Evolutionary conservation across 2,888 invertebrate genomes (phyloP).

Genomic region (Halictus quadricinctus): DNA sequence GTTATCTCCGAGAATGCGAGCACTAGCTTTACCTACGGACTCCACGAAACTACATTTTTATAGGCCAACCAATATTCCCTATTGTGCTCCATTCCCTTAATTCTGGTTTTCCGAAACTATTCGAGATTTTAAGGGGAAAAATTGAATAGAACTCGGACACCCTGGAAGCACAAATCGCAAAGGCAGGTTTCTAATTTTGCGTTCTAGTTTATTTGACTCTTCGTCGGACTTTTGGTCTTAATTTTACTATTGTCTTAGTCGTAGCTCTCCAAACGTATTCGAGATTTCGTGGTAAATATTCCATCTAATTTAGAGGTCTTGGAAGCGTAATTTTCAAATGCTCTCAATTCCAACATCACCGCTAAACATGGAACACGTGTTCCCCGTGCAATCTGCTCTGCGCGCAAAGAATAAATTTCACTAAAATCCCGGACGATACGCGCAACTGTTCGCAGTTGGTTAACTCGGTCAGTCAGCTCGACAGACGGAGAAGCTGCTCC

Average conservation of each 20-base stretch:
- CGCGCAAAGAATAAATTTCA: background rate
- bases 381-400: background rate
- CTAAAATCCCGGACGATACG: background rate
- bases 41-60: slow-evolving; percentile 34
- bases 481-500: background rate
- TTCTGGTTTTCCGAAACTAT: background rate
- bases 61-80: slow-evolving; percentile 33
- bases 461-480: background rate
- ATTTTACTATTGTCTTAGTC: too few species aligned
- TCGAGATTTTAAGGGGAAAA: background rate
- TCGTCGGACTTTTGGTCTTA: too few species aligned
- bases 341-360: background rate
- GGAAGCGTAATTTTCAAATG: too few species aligned
- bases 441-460: background rate
- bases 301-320: too few species aligned
- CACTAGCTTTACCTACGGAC: slow-evolving; percentile 36
- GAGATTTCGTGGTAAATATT: too few species aligned
- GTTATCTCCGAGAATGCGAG: slow-evolving; percentile 58
- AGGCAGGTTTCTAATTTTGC: too few species aligned
- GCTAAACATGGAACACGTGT: background rate
- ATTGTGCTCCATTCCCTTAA: slow-evolving; percentile 9
- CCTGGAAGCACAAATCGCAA: background rate
- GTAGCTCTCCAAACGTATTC: too few species aligned
- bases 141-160: background rate
- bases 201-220: too few species aligned